Conservation (phyloP, 2,888 invertebrate genomes). For the Ennomos fuscantarius region DNA sequence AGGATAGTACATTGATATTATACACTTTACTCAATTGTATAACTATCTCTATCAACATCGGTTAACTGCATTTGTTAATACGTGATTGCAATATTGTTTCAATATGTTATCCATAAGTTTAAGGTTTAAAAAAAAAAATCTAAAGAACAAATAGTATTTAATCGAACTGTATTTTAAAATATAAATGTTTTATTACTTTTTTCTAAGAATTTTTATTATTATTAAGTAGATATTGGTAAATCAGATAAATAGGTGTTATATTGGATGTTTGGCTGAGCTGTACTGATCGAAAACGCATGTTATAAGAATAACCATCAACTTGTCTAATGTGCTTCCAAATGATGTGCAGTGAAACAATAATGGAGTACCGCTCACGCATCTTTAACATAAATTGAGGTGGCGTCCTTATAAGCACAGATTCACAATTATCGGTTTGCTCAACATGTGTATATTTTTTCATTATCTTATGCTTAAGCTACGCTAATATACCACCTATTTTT, state of each 20-base stretch:
- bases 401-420: neutral
- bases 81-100: constrained; percentile 17
- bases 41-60: constrained; percentile 7
- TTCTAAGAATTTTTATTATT: constrained; percentile 35
- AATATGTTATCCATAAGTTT: constrained; percentile 15
- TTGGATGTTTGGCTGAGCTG: constrained; percentile 48
- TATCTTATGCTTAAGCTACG: constrained; percentile 26
- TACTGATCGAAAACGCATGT: constrained; percentile 8
- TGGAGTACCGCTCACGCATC: too few species aligned
- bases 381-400: neutral
- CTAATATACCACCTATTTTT: constrained; percentile 57
- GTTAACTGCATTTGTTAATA: constrained; percentile 21
- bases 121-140: constrained; percentile 22
- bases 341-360: constrained; percentile 57
- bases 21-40: constrained; percentile 8
- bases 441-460: constrained; percentile 9
- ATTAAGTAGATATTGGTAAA: constrained; percentile 29
- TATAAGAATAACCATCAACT: constrained; percentile 22
- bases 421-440: constrained; percentile 31
- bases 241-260: constrained; percentile 65
- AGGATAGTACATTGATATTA: constrained; percentile 13
- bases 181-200: constrained; percentile 36
- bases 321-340: constrained; percentile 54
- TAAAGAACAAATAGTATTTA: constrained; percentile 40
- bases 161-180: constrained; percentile 32